These are phyloP conservation scores for Onchidella celtica DNA, from an alignment of 2,888 invertebrate genomes.

Conservation along the genomic window DNA sequence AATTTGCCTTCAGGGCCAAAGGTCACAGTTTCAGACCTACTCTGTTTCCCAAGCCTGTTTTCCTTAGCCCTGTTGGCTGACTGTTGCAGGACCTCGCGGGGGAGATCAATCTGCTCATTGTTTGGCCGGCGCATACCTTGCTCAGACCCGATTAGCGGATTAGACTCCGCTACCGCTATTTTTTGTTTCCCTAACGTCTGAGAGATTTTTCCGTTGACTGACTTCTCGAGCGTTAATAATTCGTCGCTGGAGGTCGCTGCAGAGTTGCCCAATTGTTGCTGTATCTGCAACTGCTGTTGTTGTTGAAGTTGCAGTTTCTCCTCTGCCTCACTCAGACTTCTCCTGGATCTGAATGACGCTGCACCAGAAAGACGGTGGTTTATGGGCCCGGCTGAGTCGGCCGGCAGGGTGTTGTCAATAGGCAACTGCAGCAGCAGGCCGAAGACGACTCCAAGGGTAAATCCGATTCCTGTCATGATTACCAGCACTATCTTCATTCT, in stretches of 20 bases:
- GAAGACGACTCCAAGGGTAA: constrained; percentile 68
- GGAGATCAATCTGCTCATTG: background rate
- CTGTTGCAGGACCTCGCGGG: background rate
- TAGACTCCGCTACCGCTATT: background rate
- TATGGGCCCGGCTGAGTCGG: constrained; percentile 32
- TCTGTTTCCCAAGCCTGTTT: background rate
- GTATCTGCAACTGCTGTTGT: background rate
- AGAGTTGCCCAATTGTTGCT: background rate
- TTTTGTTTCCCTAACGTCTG: background rate
- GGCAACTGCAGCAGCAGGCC: constrained; percentile 70
- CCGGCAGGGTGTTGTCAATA: constrained; percentile 64
- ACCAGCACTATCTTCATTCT: constrained; percentile 56
- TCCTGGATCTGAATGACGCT: constrained; percentile 23
- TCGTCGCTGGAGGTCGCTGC: background rate
- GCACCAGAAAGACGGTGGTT: background rate
- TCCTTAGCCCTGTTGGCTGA: background rate
- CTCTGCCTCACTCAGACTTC: constrained; percentile 33
- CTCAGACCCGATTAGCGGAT: background rate
- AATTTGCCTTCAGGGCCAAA: no score
- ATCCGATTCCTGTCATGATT: constrained; percentile 69
- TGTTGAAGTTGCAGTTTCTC: background rate
- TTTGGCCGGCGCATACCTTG: background rate
- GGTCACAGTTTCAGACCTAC: background rate
- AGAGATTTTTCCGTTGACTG: background rate
- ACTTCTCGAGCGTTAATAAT: background rate